Evolutionary conservation across 1,140 invertebrate species (phyloP), one percentile per base, ranked within the genome.

Genomic region (Hyposmocoma kahamanoa): DNA sequence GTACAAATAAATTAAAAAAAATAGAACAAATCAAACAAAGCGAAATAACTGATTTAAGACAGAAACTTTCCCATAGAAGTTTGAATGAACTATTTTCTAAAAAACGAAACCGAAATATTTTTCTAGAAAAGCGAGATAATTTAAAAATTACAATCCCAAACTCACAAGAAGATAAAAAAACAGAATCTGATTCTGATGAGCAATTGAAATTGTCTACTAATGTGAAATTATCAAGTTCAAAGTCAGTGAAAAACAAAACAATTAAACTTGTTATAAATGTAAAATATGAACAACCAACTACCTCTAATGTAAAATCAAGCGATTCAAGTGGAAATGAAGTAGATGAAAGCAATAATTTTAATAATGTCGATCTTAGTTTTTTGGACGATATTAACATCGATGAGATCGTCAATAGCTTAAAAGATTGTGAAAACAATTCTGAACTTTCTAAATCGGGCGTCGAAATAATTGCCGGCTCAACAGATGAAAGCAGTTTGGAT

Each of bases 321-420:
- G 26, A 39, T 26, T 8, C 41, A 26, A 26, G 22, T 18, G 24
- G 58, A 32, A 26, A 9, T 24, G 45, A 48, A 22, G 56, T 0
- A 17, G 26, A 57, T 6, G 13, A 22, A 19, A 17, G 34, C 15
- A 43, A 36, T 15, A 44, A 28, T 26, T 21, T 13, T 21, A 24
- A 47, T 28, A 46, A 60, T 44, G 36, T 44, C 24, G 70, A 78
- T 44, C 20, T 75, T 6, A 66, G 61, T 54, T 78, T 75, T 45
- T 56, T 78, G 11, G 69, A 75, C 26, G 70, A 74, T 42, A 49
- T 78, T 32, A 58, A 78, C 52, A 55, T 75, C 28, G 75, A 78
- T 53, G 70, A 67, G 57, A 73, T 78, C 19, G 62, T 75, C n/a
- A 56, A 71, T 42, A 61, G 59, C 56, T 54, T 77, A 19, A 52